Base-by-base conservation (phyloP, 2,888 invertebrate genomes). In the Nipponacmea schrenckii region DNA sequence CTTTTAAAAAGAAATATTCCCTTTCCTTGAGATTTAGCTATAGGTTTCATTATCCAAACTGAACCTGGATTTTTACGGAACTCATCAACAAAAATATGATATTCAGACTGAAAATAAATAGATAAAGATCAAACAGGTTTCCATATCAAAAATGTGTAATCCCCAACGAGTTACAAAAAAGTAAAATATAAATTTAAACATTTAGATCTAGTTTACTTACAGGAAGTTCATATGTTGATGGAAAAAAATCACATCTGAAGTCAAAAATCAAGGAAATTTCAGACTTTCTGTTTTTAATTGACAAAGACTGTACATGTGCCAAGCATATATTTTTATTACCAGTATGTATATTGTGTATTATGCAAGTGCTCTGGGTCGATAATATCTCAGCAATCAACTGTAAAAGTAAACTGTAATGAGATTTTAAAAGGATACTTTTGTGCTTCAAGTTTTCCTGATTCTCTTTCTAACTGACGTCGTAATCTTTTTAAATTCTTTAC, bases 41-140 rank as follows among this genome's bases (percentile, higher is more conserved):
- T 91, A 0, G 92, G 92, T 80, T 92, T 93, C 87, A 92, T 92
- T 70, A 92, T 92, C 92, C 92, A 92, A n/a, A 91, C 91, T 2
- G 90, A 89, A 5, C 91, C 91, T 1, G 90, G 90, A 73, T 89
- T 89, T 72, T 89, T 90, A 77, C 91, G 89, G 80, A 91, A 92
- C 80, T 92, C 92, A 80, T 92, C 92, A 65, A 92, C 90, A 84
- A 92, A 91, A 83, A 92, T 89, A 79, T 91, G 90, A 79, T 92
- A 92, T 76, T 93, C 92, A 50, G 89, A 90, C 89, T 91, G 80
- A 20, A 85, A 81, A 48, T n/a, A n/a, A 65, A 5, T 10, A 39
- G 39, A 31, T 31, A 31, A 5, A 31, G 31, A 31, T 31, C 2
- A 20, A 17, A 50, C 20, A n/a, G 15, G 10, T n/a, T n/a, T n/a